Evolutionary conservation across 2,113 vertebrate genomes (phyloP), one percentile per base, ranked within the genome.

Genomic region (Pygoscelis adeliae): DNA sequence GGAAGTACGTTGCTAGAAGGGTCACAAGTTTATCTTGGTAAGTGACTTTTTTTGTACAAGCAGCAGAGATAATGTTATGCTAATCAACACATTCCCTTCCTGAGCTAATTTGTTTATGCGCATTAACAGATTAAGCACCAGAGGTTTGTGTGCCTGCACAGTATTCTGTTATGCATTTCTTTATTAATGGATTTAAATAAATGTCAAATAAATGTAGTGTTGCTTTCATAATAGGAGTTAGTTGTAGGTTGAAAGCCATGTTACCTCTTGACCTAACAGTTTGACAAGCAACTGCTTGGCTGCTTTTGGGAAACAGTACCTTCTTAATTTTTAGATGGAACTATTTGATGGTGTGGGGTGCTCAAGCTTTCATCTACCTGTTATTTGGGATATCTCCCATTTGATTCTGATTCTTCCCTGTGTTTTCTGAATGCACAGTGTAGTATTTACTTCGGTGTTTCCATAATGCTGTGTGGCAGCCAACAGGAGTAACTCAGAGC

Each of bases 1-100:
- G 97, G 98, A 94, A 99, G 98, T 34, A 98, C 98, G 9, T 83
- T 97, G 1, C 94, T 99, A 93, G 99, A 99, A 94, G 99, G 99
- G 16, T 99, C 99, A 7, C 99, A 99, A 94, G 98, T 99, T 83
- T 99, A 99, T 97, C 98, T 99, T 30, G 99, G 99, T 99, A 97
- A 98, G 97, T 92, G 44, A 30, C 42, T 79, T 63, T 76, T 56
- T 70, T 87, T 59, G 55, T 91, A 47, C 52, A 81, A 90, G 50
- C 61, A 78, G 42, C 55, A 78, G 74, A 89, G 79, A 40, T 69
- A 53, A 53, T 49, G 36, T 79, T 74, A 71, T 1, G 1, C 40
- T 77, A 76, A 85, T 61, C n/a, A 58, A 34, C 19, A 40, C 14
- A 9, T 95, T 88, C 38, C 17, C n/a, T 90, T 91, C 58, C 76